Evolutionary conservation across 1,140 invertebrate genomes (phyloP).

Genomic region (Drosophila asahinai): DNA sequence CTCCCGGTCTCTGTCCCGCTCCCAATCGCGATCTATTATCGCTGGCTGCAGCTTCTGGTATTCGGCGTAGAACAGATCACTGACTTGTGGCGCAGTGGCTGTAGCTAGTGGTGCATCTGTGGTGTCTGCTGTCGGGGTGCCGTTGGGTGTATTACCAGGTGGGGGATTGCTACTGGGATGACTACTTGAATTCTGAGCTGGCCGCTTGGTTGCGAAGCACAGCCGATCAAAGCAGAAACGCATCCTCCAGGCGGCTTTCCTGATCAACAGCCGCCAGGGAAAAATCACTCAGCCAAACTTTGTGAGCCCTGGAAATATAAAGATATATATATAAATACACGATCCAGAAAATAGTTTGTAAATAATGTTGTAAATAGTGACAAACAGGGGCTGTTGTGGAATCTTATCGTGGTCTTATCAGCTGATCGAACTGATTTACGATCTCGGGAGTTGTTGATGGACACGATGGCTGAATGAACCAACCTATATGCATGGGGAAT

Average conservation of each 20-base stretch:
- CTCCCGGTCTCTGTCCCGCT: slow-evolving; percentile 27
- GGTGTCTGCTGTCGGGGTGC: slow-evolving; percentile 23
- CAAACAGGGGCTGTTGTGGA: slow-evolving; percentile 20
- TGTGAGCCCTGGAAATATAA: slow-evolving; percentile 48
- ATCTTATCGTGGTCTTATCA: slow-evolving; percentile 50
- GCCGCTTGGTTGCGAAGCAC: slow-evolving; percentile 94
- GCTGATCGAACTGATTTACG: slow-evolving; percentile 48
- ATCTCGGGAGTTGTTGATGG: slow-evolving; percentile 17
- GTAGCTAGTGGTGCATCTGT: slow-evolving; percentile 41
- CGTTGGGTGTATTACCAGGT: slow-evolving; percentile 24
- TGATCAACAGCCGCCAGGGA: slow-evolving; percentile 68
- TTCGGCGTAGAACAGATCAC: slow-evolving; percentile 66
- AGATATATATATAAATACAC: slow-evolving; percentile 7
- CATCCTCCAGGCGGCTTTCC: slow-evolving; percentile 91
- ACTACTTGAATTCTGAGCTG: slow-evolving; percentile 86
- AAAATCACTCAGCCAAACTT: slow-evolving; percentile 41
- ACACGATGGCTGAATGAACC: slow-evolving; percentile 20
- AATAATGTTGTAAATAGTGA: slow-evolving; percentile 10
- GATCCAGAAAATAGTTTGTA: background rate
- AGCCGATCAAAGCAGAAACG: slow-evolving; percentile 94
- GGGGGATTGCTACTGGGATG: background rate
- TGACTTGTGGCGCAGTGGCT: slow-evolving; percentile 24
- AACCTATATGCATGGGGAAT: background rate
- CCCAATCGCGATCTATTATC: slow-evolving; percentile 66
- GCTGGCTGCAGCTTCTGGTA: slow-evolving; percentile 74